Percentiles rank a stretch among this genome's conserved stretches.
phyloP scores from a whole-genome alignment of 2,797 vertebrate species.

The Bradypodion pumilum region DNA sequence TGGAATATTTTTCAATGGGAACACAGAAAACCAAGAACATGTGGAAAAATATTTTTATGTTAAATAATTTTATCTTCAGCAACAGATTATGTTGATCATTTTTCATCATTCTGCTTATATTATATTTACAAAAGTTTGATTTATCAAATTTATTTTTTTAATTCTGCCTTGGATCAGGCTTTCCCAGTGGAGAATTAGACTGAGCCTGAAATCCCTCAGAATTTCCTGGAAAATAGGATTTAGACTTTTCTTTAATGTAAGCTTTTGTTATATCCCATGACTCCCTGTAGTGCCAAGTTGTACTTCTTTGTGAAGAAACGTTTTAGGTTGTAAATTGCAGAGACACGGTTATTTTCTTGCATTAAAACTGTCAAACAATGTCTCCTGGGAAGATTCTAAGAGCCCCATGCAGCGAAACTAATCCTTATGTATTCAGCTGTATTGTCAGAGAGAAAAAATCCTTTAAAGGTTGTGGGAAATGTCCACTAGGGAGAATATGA shows the following conservation, averaged over 20 bases:
- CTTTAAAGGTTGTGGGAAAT: not conserved
- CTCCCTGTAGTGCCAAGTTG: constrained; percentile 44
- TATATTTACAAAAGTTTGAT: not conserved
- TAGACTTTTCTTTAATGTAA: constrained; percentile 63
- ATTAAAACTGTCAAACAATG: constrained; percentile 35
- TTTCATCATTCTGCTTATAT: not conserved
- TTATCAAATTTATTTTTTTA: not conserved
- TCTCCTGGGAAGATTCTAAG: constrained; percentile 8
- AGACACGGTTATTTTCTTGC: constrained; percentile 51
- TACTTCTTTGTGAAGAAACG: constrained; percentile 51
- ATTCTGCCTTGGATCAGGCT: not conserved
- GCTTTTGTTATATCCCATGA: constrained; percentile 67
- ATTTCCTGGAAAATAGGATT: constrained; percentile 69
- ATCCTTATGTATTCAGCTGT: constrained; percentile 12
- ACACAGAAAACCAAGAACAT: not conserved
- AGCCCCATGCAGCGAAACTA: constrained; percentile 15
- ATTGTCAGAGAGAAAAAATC: not conserved
- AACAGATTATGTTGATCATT: not conserved
- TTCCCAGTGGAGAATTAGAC: not conserved
- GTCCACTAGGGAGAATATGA: not conserved
- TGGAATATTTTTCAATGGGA: not conserved
- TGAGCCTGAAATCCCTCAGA: constrained; percentile 58
- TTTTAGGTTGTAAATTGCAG: constrained; percentile 63
- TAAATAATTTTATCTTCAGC: not conserved
- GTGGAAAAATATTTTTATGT: not conserved